Evolutionary conservation across 2,113 vertebrate genomes (phyloP), one percentile per base, ranked within the genome.

Genomic region (Chaetodon auriga): DNA sequence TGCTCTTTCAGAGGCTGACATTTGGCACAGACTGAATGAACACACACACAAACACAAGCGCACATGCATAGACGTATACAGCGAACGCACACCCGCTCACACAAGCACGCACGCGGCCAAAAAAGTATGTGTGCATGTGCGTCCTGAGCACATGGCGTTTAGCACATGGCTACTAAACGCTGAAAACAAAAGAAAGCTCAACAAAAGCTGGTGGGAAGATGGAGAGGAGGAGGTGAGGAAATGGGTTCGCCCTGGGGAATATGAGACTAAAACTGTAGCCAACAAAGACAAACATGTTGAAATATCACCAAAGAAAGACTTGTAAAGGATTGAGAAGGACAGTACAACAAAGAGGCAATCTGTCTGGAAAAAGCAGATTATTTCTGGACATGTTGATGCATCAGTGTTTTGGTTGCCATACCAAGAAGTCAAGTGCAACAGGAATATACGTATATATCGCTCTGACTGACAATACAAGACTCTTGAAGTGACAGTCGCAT

Each of bases 1-100:
- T 85, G 82, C 73, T 83, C 66, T 80, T 79, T 89, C 15, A 66
- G 69, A 82, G 70, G 70, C 62, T 87, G 86, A 87, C 82, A 90
- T 78, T 88, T 85, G 75, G 48, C 63, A 69, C 64, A 55, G 45
- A 71, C 15, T 45, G 62, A 77, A 83, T 65, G 71, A 43, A 79
- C 49, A 41, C 38, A 5, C 38, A 41, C 38, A 41, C 38, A 41
- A 6, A 41, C 38, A 41, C 38, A 41, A 6, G 74, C 41, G 70
- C 35, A 74, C 43, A 73, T 25, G 7, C 3, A 49, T 18, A 45
- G 13, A 78, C 30, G 30, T 30, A 30, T 30, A 30, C 30, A 30
- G 30, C 3, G 30, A 30, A 30, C 30, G 3, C 3, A 3, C 30
- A 30, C 30, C 30, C 48, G 60, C 38, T 81, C 41, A 8, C 2